Evolutionary conservation across 2,888 invertebrate genomes (phyloP), one percentile per base, ranked within the genome.

Genomic region (Tetheella fluctuosa): DNA sequence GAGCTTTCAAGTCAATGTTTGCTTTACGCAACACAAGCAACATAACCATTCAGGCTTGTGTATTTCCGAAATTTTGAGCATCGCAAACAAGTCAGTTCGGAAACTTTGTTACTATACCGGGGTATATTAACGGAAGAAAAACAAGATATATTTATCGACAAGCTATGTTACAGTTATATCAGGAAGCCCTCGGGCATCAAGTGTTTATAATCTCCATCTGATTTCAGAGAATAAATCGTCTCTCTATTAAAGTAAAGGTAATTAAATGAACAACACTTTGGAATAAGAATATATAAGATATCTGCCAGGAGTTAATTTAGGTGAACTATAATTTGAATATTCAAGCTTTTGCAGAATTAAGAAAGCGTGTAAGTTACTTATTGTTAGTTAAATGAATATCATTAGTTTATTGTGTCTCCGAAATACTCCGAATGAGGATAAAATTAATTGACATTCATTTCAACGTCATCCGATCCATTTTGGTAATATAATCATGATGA

Each of bases 101-200:
- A 48, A 48, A 48, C 48, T 48, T 48, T 48, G 10, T 8, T 7
- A 48, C 10, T 48, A 48, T n/a, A 20, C 48, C 20, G 48, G 48
- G 20, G 48, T 20, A 20, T n/a, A n/a, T 20, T 17, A 48, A 10
- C 10, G 48, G 48, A 20, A 48, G 48, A 48, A 48, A 48, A 48
- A 48, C 48, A 48, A 48, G 48, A 48, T 20, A 20, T 48, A 48
- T 48, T 48, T 48, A 48, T 48, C 48, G 20, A 48, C 20, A 20
- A 48, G 42, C 42, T 48, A 48, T 7, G 6, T 17, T 48, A 34
- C n/a, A 48, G n/a, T 7, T 48, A 48, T 48, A n/a, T n/a, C 20
- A 6, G 20, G 48, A 48, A 48, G 48, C 48, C 48, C 20, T 48
- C 20, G 20, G 48, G 48, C 48, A 10, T 17, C 20, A 20, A 48